Base-by-base conservation (phyloP, 2,888 invertebrate species). In the Melanargia galathea region DNA sequence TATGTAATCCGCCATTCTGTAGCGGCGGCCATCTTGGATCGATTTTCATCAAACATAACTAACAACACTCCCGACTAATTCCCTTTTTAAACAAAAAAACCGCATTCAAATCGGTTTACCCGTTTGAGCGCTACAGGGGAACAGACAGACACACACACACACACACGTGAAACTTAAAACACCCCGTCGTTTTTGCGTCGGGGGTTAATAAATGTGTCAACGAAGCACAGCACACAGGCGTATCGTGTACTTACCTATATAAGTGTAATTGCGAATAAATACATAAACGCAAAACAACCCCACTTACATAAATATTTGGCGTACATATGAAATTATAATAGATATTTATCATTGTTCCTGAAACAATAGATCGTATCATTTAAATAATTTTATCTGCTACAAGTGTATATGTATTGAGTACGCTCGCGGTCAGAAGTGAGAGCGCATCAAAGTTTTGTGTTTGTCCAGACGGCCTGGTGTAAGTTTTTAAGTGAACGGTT, bases 291-390 rank as follows among this genome's bases (percentile, higher is more conserved):
- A 68, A 66, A 68, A 70, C 81, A 81, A 82, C 81, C 83, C 83
- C 75, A 83, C 80, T 83, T 84, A 79, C 85, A 85, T 86, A 83
- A 83, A 83, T 86, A 86, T 86, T 84, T 84, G 83, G 82, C 81
- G 83, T 84, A 84, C 82, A 83, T 81, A 83, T 81, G 80, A 83
- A 83, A 83, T 87, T 84, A 83, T 86, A 86, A 83, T 84, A 84
- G 43, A 84, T 87, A 85, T 88, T 85, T 86, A 88, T 87, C 87
- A 87, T 87, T 87, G 88, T 89, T 84, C 80, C 81, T 82, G 85
- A 84, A 86, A 84, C 89, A 89, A 89, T 87, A 88, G 87, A 87
- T 87, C 84, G 84, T 89, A 88, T 88, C 85, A 87, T 90, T 89
- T 88, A 87, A 89, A 89, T 90, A 87, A 87, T 87, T 87, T 86